Evolutionary conservation across 2,888 invertebrate species (phyloP).

Genomic region (Melanophora roralis): DNA sequence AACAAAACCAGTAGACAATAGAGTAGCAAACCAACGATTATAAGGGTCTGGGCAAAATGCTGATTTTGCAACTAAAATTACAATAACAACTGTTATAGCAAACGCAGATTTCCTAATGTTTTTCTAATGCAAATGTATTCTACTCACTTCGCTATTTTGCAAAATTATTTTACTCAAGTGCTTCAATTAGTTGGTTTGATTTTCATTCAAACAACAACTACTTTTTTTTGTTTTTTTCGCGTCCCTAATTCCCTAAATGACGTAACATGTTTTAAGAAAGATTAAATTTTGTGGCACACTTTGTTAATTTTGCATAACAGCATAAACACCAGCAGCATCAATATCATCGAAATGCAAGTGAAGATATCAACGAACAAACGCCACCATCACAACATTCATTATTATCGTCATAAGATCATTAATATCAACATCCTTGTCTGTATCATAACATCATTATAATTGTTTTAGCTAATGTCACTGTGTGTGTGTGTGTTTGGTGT

Average conservation of each 20-base stretch:
- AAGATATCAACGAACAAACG: background rate
- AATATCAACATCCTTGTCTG: background rate
- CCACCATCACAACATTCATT: background rate
- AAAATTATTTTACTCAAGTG: slow-evolving; percentile 16
- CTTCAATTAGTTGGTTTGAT: slow-evolving; percentile 42
- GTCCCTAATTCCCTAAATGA: slow-evolving; percentile 57
- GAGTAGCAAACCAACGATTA: slow-evolving; percentile 49
- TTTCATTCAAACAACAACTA: slow-evolving; percentile 34
- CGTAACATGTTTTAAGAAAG: slow-evolving; percentile 53
- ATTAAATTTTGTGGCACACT: slow-evolving; percentile 61
- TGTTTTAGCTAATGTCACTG: background rate
- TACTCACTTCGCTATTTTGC: background rate
- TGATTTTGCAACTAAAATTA: background rate
- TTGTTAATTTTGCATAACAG: slow-evolving; percentile 50
- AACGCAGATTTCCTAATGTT: slow-evolving; percentile 31
- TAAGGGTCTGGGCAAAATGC: background rate
- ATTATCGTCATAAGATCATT: background rate
- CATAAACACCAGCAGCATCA: slow-evolving; percentile 35
- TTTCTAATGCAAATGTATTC: background rate
- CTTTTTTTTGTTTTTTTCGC: slow-evolving; percentile 17
- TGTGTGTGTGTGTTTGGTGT: background rate
- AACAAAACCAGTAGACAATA: slow-evolving; percentile 3
- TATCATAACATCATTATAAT: background rate
- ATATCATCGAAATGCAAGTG: slow-evolving; percentile 36
- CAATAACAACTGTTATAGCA: background rate